Evolutionary conservation across 2,888 invertebrate species (phyloP).

Genomic region (Callinectes sapidus): DNA sequence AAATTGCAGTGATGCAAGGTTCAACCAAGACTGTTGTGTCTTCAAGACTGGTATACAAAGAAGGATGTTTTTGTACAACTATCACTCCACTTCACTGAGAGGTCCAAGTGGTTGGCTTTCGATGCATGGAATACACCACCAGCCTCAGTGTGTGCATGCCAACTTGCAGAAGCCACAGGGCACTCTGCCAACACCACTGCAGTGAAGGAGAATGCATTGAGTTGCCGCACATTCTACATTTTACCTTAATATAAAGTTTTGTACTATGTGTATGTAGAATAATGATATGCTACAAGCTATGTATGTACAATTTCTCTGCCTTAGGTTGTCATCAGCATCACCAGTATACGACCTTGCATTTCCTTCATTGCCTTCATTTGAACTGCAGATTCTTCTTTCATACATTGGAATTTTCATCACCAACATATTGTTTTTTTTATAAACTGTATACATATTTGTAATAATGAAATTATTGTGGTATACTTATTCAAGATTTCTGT

Average conservation of each 20-base stretch:
- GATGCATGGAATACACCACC: not conserved
- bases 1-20: no score
- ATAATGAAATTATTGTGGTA: not conserved
- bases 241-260: not conserved
- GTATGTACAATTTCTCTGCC: not conserved
- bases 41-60: not conserved
- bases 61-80: not conserved
- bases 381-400: not conserved
- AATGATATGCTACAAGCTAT: not conserved
- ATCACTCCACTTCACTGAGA: not conserved
- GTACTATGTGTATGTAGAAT: not conserved
- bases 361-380: not conserved
- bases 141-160: not conserved
- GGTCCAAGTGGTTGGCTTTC: not conserved
- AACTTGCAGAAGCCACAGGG: not conserved
- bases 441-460: not conserved
- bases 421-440: not conserved
- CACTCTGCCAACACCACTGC: not conserved
- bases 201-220: not conserved
- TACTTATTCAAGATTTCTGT: not conserved
- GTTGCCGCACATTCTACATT: not conserved
- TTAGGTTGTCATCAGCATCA: not conserved
- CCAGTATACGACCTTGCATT: not conserved
- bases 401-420: not conserved
- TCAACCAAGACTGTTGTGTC: not conserved